Base-by-base conservation (phyloP, 2,797 vertebrate genomes). In the Paedocypris micromegethes region DNA sequence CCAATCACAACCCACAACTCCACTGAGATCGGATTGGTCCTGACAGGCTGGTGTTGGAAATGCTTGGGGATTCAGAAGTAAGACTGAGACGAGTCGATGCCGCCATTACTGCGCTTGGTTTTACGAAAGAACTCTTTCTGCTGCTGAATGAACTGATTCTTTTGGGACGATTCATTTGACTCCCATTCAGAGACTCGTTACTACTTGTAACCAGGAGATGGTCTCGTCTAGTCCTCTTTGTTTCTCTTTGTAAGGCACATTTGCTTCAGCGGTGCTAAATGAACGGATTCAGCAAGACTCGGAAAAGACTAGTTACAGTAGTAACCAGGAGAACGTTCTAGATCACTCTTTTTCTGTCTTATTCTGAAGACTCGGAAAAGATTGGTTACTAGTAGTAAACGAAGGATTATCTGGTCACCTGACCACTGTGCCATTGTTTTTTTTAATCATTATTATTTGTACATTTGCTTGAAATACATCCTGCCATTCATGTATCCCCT, bases 131-230 rank as follows among this genome's bases (percentile, higher is more conserved):
- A 46, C 23, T 9, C 23, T 38, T 55, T 66, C 6, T 23, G 49
- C 6, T 38, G 9, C 47, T 8, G 3, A 9, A 62, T 9, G 47
- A 44, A 58, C 47, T n/a, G 54, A 57, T 37, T 57, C 64, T 38
- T 9, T 38, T 58, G 23, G 44, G 57, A 23, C 50, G 54, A 66
- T 58, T 66, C 8, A 5, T 44, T 5, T 1, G 65, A 59, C 39
- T 59, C 56, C 59, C 44, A 5, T n/a, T 44, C 4, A 43, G 56
- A 45, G 56, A 60, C 55, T 59, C 62, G 9, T 9, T 38, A 68
- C 64, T 62, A 41, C 4, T 4, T 4, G 38, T 58, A 55, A 39
- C 37, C 42, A 62, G 49, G 54, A 38, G 44, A 47, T 38, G 5
- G 66, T 50, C 48, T 38, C 4, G 1, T 5, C 9, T 9, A 40